These are phyloP conservation scores for Eupristina koningsbergeri DNA, from an alignment of 1,140 invertebrate genomes.

Conservation along the genomic window DNA sequence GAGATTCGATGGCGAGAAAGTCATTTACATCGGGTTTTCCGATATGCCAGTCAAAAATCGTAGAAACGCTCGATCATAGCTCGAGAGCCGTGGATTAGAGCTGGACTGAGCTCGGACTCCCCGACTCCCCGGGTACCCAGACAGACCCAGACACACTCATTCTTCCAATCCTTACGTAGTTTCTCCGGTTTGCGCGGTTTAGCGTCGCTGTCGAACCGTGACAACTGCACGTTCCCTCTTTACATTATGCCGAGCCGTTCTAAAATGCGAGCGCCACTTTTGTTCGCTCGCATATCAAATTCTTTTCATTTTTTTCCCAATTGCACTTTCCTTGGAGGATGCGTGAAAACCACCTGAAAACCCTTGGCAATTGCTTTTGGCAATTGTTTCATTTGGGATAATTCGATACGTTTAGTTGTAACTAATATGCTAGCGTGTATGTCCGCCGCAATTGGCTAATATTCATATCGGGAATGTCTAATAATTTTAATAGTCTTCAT, in stretches of 20 bases:
- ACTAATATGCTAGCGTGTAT: too few relatives aligned
- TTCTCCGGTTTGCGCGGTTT: not conserved
- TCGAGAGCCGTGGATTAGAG: constrained; percentile 7
- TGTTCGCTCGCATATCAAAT: not conserved
- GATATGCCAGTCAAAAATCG: constrained; percentile 3
- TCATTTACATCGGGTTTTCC: constrained; percentile 1
- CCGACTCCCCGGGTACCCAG: too few relatives aligned
- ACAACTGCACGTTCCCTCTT: constrained; percentile 19
- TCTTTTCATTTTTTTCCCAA: not conserved
- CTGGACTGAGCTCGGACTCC: too few relatives aligned
- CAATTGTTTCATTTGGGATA: too few relatives aligned
- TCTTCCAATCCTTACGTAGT: not conserved
- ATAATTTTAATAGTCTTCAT: too few relatives aligned
- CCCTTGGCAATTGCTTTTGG: too few relatives aligned
- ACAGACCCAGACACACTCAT: too few relatives aligned
- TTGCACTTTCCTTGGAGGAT: too few relatives aligned
- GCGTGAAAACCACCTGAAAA: too few relatives aligned
- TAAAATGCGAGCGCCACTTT: not conserved
- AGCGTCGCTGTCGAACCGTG: constrained; percentile 29
- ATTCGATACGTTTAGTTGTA: too few relatives aligned
- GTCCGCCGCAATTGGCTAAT: too few relatives aligned
- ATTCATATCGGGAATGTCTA: too few relatives aligned
- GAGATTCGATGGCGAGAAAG: not conserved
- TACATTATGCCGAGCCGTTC: not conserved
- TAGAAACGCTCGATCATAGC: constrained; percentile 23